Percentiles rank a stretch among this genome's conserved stretches.
Evolutionary conservation across 2,888 invertebrate species (phyloP).

Genomic region (Epistrophella euchroma): DNA sequence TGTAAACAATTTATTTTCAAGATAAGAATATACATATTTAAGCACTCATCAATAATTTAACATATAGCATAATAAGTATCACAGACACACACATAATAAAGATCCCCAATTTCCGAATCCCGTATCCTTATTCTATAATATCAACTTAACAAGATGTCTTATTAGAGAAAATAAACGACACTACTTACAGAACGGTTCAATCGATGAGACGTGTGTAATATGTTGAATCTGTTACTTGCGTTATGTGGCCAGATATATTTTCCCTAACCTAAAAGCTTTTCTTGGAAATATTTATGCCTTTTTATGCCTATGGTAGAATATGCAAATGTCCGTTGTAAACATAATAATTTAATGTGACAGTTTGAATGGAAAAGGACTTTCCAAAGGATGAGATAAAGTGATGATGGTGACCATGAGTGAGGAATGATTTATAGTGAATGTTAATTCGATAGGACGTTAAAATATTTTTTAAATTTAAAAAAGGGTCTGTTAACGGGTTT

Average conservation of each 20-base stretch:
- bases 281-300: conserved; percentile 21
- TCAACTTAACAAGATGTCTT: conserved; percentile 18
- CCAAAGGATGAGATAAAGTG: background rate
- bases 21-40: background rate
- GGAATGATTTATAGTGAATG: conserved; percentile 13
- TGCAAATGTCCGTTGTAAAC: conserved; percentile 22
- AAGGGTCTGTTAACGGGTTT: background rate
- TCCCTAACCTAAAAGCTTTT: conserved; percentile 2
- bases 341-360: conserved; percentile 21
- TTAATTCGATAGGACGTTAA: background rate
- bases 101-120: conserved; percentile 4
- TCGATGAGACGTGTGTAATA: conserved; percentile 17
- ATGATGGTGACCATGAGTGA: conserved; percentile 9
- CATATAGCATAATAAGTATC: conserved; percentile 1
- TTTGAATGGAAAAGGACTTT: conserved; percentile 19
- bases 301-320: conserved; percentile 4
- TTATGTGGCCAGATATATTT: conserved; percentile 21
- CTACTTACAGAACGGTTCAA: conserved; percentile 3
- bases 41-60: background rate
- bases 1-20: background rate
- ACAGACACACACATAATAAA: conserved; percentile 4
- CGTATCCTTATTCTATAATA: background rate
- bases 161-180: conserved; percentile 12
- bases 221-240: conserved; percentile 4
- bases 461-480: background rate